Evolutionary conservation across 2,888 invertebrate genomes (phyloP).

Genomic region (Thereva nobilitata): DNA sequence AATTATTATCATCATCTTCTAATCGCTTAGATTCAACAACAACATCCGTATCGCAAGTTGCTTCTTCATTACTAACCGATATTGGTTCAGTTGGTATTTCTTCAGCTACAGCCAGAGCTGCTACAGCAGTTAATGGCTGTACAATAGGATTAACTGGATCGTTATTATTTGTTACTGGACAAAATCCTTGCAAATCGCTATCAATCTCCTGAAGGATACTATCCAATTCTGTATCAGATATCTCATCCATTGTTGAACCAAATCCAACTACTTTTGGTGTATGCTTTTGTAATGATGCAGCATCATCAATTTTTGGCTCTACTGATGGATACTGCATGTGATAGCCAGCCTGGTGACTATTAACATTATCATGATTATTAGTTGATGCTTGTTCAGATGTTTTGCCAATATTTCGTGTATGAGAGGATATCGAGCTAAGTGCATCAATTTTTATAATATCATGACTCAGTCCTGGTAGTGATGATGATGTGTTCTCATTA

Average conservation of each 20-base stretch:
- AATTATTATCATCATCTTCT: constrained; percentile 45
- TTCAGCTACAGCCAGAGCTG: constrained; percentile 5
- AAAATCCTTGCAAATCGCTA: constrained; percentile 46
- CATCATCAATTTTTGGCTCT: constrained; percentile 13
- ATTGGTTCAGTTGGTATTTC: constrained; percentile 13
- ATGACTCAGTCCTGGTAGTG: constrained; percentile 39
- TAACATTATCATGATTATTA: constrained; percentile 3
- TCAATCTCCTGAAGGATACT: constrained; percentile 58
- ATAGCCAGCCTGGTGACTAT: neutral
- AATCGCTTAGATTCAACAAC: neutral
- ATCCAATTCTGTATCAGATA: constrained; percentile 58
- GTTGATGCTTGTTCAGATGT: constrained; percentile 13
- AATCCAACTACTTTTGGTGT: constrained; percentile 45
- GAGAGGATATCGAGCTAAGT: constrained; percentile 42
- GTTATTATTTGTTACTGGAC: neutral
- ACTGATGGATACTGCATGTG: neutral
- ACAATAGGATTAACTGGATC: neutral
- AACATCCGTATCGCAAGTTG: neutral
- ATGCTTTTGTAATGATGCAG: constrained; percentile 18
- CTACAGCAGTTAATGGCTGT: neutral
- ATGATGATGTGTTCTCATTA: constrained; percentile 41
- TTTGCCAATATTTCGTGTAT: constrained; percentile 18
- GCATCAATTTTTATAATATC: constrained; percentile 42
- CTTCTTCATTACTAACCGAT: neutral
- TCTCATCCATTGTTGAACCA: constrained; percentile 59